Conservation (phyloP, 2,113 vertebrate species). For the Oncorhynchus masou region DNA sequence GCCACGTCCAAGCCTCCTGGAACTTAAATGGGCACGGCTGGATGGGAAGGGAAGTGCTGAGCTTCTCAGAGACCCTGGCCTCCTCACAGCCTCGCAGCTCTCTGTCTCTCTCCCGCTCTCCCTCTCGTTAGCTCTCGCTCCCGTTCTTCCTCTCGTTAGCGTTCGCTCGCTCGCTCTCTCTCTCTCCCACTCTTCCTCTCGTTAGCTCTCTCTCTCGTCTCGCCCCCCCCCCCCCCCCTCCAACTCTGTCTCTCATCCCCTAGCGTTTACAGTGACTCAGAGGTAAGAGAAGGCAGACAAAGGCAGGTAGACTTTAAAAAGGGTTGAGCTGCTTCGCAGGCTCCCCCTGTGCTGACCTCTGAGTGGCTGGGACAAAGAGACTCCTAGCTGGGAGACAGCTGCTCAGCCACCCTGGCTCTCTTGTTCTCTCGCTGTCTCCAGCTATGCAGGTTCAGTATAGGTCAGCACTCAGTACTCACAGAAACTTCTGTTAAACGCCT, state of each 20-base stretch:
- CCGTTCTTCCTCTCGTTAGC: conserved; percentile 7
- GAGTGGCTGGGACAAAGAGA: background rate
- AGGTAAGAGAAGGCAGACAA: background rate
- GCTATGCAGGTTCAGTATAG: background rate
- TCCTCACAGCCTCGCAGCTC: background rate
- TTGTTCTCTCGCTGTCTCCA: background rate
- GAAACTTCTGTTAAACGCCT: background rate
- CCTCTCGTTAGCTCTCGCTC: conserved; percentile 5
- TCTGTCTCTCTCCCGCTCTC: background rate
- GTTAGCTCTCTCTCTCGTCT: background rate
- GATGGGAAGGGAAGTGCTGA: conserved; percentile 30
- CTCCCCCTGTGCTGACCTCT: background rate
- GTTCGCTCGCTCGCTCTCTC: background rate
- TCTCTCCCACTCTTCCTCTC: background rate
- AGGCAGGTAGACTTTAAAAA: background rate
- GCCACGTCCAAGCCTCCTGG: conserved; percentile 17
- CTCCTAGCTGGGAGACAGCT: background rate
- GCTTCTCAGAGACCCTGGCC: background rate
- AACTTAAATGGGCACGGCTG: conserved; percentile 27
- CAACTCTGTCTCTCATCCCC: background rate
- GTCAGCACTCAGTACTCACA: background rate
- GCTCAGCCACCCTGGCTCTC: background rate
- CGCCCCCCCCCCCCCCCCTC: no score
- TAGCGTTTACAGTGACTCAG: background rate
- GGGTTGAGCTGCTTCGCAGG: background rate